Percentiles rank a stretch among this genome's conserved stretches.
Evolutionary conservation across 1,140 invertebrate genomes (phyloP).

Genomic region (Bursaphelenchus mucronatus): DNA sequence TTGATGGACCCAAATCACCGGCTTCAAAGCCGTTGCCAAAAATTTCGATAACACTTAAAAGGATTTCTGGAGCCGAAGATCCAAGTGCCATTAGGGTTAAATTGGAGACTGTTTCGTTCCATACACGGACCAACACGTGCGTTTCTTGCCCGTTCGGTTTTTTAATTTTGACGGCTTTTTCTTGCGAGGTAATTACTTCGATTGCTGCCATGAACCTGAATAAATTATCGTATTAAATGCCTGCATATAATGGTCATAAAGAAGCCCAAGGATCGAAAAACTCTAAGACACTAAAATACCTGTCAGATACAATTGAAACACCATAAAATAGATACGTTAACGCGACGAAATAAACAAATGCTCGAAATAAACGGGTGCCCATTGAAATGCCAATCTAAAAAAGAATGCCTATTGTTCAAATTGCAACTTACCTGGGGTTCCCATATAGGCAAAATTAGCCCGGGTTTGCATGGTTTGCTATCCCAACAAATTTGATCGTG

Average conservation of each 20-base stretch:
- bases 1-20: constrained; percentile 62
- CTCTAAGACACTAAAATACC: too few species aligned
- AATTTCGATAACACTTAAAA: constrained; percentile 64
- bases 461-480: too few species aligned
- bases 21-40: constrained; percentile 60
- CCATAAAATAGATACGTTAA: constrained; percentile 65
- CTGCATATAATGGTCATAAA: too few species aligned
- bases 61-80: constrained; percentile 65
- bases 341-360: constrained; percentile 59
- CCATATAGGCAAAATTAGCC: too few species aligned
- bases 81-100: constrained; percentile 66
- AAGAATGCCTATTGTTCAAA: too few species aligned
- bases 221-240: not conserved
- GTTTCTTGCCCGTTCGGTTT: constrained; percentile 62
- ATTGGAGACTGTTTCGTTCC: constrained; percentile 66
- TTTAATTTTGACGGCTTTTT: constrained; percentile 63
- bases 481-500: too few species aligned
- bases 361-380: constrained; percentile 27
- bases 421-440: too few species aligned
- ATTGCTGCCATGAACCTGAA: constrained; percentile 93
- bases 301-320: constrained; percentile 62
- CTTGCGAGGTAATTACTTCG: constrained; percentile 90
- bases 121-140: constrained; percentile 63
- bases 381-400: too few species aligned
- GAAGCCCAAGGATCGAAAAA: too few species aligned